A percentile compares a stretch with the other conserved stretches of the same genome.
Evolutionary conservation across 2,888 invertebrate species (phyloP).

Genomic region (Toxonevra muliebris): DNA sequence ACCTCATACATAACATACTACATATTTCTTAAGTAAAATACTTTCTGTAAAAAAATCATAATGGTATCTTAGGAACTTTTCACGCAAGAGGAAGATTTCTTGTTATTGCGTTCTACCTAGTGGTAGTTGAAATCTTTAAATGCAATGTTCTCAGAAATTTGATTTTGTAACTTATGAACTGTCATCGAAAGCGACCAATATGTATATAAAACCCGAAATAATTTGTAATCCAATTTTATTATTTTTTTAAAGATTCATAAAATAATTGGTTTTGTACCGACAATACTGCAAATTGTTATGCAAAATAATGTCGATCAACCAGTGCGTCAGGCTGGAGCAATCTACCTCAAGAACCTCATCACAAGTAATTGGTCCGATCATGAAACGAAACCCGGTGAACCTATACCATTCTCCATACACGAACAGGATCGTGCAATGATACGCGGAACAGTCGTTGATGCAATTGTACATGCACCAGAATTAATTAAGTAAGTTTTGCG

Average conservation of each 20-base stretch:
- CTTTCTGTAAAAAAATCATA: too few relatives aligned
- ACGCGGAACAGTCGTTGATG: constrained; percentile 93
- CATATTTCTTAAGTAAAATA: too few relatives aligned
- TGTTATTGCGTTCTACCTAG: too few relatives aligned
- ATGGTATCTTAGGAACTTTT: too few relatives aligned
- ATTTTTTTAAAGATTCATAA: constrained; percentile 95
- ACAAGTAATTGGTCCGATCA: constrained; percentile 89
- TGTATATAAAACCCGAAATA: too few relatives aligned
- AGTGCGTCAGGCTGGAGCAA: constrained; percentile 94
- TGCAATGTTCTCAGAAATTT: too few relatives aligned
- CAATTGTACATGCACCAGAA: constrained; percentile 92
- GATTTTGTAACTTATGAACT: too few relatives aligned
- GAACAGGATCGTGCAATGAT: constrained; percentile 96
- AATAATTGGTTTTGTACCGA: constrained; percentile 96
- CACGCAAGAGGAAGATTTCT: too few relatives aligned
- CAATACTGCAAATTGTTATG: constrained; percentile 93
- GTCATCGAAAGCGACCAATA: too few relatives aligned
- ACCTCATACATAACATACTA: too few relatives aligned
- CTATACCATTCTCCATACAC: constrained; percentile 86
- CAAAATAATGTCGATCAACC: constrained; percentile 88
- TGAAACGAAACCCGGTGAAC: constrained; percentile 77
- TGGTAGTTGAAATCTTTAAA: too few relatives aligned
- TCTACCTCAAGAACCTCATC: constrained; percentile 95
- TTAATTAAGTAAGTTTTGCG: constrained; percentile 71
- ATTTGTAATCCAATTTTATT: too few relatives aligned